Base-by-base conservation (phyloP, 2,888 invertebrate species). In the Rhopalosiphum nymphaeae region DNA sequence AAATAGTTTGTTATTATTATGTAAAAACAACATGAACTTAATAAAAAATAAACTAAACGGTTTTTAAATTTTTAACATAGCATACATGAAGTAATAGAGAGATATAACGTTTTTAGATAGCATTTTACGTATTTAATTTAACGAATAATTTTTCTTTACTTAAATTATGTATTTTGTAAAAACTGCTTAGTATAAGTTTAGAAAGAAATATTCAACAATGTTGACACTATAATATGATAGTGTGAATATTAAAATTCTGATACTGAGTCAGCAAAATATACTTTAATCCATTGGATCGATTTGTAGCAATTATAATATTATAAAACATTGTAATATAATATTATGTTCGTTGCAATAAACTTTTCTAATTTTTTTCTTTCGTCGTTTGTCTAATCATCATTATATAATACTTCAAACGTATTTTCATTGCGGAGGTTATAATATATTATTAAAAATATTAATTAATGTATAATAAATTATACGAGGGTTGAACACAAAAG, bases 381-480 rank as follows among this genome's bases (percentile, higher is more conserved):
- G 36, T 21, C 36, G 36, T 78, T 78, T 21, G 21, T 78, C 21
- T 2, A 36, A 36, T 78, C 78, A 36, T 16, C 67, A 16, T 42
- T 78, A 78, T 67, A 36, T 57, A 57, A 78, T 21, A 78, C 36
- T 78, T 78, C 78, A 78, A 78, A 78, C 67, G 78, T 78, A 78
- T 78, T 78, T 78, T 21, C 36, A 78, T 25, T 36, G 36, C 36
- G 21, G 78, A 78, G 21, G 78, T 42, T 78, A 78, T 36, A 36
- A 78, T 78, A 78, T 78, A 78, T 78, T 78, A 78, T 78, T 78
- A 36, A 78, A 36, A 78, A 36, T 42, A 78, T 78, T 78, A 78
- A 78, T 78, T 78, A 36, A 78, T 78, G 78, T 78, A 11, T 36
- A 78, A 78, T 78, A 78, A 78, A 78, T 78, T 78, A 36, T 78